These are phyloP conservation scores for Onychostruthus taczanowskii DNA, from an alignment of 2,113 vertebrate species.

Conservation along the genomic window DNA sequence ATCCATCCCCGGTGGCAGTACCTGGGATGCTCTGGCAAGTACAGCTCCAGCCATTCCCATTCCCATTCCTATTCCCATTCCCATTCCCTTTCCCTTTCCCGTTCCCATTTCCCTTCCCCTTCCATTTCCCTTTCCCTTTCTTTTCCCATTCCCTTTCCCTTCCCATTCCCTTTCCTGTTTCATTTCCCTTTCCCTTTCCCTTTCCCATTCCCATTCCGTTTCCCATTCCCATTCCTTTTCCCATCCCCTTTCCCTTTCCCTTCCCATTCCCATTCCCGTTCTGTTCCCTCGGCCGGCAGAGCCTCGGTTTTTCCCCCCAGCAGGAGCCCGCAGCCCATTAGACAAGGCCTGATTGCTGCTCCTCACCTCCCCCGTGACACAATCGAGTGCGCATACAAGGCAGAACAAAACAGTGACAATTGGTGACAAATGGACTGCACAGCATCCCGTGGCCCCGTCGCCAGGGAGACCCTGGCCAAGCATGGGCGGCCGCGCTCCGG, in stretches of 20 bases:
- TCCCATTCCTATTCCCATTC: fast-evolving
- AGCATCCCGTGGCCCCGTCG: conserved; percentile 77
- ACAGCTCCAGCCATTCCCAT: background rate
- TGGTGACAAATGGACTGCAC: conserved; percentile 92
- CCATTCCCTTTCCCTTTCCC: background rate
- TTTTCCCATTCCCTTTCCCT: background rate
- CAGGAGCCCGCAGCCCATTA: conserved; percentile 64
- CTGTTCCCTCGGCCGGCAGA: background rate
- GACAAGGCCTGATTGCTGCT: conserved; percentile 59
- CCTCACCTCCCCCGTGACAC: conserved; percentile 72
- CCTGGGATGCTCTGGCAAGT: background rate
- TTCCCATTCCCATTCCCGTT: background rate
- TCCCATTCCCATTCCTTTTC: background rate
- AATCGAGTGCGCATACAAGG: conserved; percentile 77
- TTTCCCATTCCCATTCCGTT: background rate
- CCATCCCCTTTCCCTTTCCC: background rate
- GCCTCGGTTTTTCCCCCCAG: conserved; percentile 11
- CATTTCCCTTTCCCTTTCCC: background rate
- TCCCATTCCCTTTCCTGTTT: background rate
- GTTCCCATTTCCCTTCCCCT: too few relatives aligned
- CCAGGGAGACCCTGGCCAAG: conserved; percentile 79
- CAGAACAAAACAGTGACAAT: conserved; percentile 88
- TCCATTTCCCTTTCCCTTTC: fast-evolving
- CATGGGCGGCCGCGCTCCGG: conserved; percentile 23
- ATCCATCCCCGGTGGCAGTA: fast-evolving